These are phyloP conservation scores for Melanotaenia boesemani DNA, from an alignment of 2,797 vertebrate genomes.

Conservation along the genomic window DNA sequence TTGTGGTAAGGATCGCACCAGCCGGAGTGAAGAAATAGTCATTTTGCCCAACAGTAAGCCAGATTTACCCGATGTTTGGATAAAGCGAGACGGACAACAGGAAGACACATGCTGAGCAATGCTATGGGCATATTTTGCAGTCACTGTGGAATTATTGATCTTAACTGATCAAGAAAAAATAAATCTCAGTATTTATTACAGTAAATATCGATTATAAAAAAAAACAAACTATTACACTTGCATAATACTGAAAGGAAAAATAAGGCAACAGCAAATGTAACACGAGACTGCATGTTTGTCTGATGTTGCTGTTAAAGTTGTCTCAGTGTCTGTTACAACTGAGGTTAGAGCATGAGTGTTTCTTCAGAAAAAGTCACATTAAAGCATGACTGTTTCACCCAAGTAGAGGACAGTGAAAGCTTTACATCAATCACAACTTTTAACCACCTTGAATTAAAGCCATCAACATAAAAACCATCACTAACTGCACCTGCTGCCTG, in stretches of 20 bases:
- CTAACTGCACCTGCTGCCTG: constrained; percentile 32
- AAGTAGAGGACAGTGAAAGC: background rate
- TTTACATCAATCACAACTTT: constrained; percentile 28
- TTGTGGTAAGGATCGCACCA: constrained; percentile 85
- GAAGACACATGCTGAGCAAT: constrained; percentile 78
- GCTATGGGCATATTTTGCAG: constrained; percentile 29
- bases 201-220: constrained; percentile 19
- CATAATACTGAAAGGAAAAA: constrained; percentile 47
- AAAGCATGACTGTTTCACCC: constrained; percentile 42
- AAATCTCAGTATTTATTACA: constrained; percentile 3
- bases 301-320: constrained; percentile 37
- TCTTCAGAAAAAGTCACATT: constrained; percentile 37
- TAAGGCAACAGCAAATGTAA: constrained; percentile 58
- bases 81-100: constrained; percentile 86
- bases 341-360: constrained; percentile 42
- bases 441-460: constrained; percentile 21
- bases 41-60: constrained; percentile 97
- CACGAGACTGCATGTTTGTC: constrained; percentile 56
- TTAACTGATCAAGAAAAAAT: background rate
- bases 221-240: constrained; percentile 31
- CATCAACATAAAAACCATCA: constrained; percentile 9
- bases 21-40: constrained; percentile 85
- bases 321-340: constrained; percentile 28
- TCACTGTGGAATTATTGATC: constrained; percentile 52
- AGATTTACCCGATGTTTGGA: constrained; percentile 96